A percentile compares a stretch with the other conserved stretches of the same genome.
These are phyloP conservation scores for Entomobrya proxima DNA, from an alignment of 2,888 invertebrate species.

Conservation along the genomic window DNA sequence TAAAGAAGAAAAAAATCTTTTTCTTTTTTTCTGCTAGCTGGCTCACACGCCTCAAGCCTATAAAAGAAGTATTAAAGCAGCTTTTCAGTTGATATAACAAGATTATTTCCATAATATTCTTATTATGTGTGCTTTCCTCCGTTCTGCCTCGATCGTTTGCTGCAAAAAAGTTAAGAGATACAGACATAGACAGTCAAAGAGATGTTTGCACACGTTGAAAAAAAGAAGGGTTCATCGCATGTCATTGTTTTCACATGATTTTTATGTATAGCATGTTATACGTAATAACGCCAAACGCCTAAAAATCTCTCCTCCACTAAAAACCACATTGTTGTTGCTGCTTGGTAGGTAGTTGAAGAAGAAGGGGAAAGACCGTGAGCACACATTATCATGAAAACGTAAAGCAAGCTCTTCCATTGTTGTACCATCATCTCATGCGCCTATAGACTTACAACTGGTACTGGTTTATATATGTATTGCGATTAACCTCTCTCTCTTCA, in stretches of 20 bases:
- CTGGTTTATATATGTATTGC: constrained; percentile 24
- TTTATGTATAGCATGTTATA: constrained; percentile 3
- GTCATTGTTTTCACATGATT: constrained; percentile 61
- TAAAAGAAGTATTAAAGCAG: not conserved
- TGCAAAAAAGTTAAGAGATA: not conserved
- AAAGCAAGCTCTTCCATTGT: not conserved
- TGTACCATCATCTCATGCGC: not conserved
- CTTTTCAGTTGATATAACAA: constrained; percentile 30
- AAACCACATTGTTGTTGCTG: not conserved
- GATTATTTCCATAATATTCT: constrained; percentile 32
- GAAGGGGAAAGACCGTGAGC: constrained; percentile 58
- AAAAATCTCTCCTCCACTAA: not conserved
- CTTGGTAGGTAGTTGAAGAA: constrained; percentile 9
- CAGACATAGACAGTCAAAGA: not conserved
- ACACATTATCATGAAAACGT: not conserved
- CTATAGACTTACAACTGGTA: constrained; percentile 35
- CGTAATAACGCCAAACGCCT: not conserved
- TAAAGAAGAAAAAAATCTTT: too few relatives aligned
- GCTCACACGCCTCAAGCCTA: constrained; percentile 42
- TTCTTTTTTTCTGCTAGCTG: constrained; percentile 18
- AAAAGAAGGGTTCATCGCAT: constrained; percentile 52
- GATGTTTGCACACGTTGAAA: constrained; percentile 1
- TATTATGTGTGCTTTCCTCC: too few relatives aligned
- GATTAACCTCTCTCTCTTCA: constrained; percentile 38
- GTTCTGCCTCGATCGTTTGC: not conserved